These are phyloP conservation scores for Phthorimaea operculella DNA, from an alignment of 1,140 invertebrate genomes.

Conservation along the genomic window DNA sequence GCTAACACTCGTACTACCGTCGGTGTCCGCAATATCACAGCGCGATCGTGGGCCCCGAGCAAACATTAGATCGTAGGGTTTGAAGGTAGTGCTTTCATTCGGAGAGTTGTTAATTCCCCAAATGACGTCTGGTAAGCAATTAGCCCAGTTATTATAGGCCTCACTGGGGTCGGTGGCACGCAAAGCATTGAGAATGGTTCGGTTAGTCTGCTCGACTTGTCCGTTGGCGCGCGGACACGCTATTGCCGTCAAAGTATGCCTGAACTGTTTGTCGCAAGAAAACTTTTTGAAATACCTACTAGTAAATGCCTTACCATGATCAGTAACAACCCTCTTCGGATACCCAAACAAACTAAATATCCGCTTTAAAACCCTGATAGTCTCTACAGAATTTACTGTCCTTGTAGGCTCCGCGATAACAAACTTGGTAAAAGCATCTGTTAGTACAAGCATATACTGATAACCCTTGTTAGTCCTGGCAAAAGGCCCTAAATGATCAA, in stretches of 20 bases:
- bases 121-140: conserved; percentile 17
- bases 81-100: conserved; percentile 18
- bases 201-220: conserved; percentile 4
- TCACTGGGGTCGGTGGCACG: conserved; percentile 10
- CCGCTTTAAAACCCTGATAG: background rate
- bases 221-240: conserved; percentile 7
- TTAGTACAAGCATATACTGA: conserved; percentile 15
- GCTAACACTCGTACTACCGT: too few relatives aligned
- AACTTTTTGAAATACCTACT: conserved; percentile 8
- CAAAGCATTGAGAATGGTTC: conserved; percentile 20
- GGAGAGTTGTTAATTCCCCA: conserved; percentile 29
- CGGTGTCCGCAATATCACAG: conserved; percentile 14
- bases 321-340: background rate
- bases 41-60: conserved; percentile 12
- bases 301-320: conserved; percentile 5
- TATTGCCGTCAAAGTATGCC: conserved; percentile 7
- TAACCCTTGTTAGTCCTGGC: conserved; percentile 17
- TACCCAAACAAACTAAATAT: conserved; percentile 8
- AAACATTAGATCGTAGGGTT: conserved; percentile 27
- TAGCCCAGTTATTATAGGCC: conserved; percentile 21
- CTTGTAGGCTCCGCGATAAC: conserved; percentile 1
- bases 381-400: conserved; percentile 5
- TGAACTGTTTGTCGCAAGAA: conserved; percentile 2
- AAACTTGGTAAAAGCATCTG: conserved; percentile 42
- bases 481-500: conserved; percentile 30